These are phyloP conservation scores for Psilanteris sp. DNA, from an alignment of 1,140 invertebrate genomes.

Conservation along the genomic window DNA sequence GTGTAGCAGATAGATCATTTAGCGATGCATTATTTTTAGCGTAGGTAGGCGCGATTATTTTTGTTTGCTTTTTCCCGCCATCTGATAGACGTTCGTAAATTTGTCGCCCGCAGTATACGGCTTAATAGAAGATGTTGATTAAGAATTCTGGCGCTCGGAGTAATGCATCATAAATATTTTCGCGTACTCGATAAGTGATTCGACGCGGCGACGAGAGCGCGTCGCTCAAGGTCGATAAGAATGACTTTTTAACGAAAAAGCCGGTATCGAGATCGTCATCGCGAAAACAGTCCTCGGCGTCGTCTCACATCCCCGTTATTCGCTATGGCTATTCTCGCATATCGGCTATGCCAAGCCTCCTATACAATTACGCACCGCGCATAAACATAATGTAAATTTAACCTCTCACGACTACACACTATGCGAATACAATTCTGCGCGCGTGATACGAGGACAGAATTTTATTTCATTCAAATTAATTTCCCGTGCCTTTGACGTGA, in stretches of 20 bases:
- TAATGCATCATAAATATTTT: constrained; percentile 52
- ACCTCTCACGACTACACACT: constrained; percentile 16
- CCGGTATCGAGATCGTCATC: constrained; percentile 42
- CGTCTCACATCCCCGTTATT: constrained; percentile 43
- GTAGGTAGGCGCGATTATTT: too few species aligned
- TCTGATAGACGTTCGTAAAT: not conserved
- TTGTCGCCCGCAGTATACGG: constrained; percentile 23
- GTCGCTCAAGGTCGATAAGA: constrained; percentile 42
- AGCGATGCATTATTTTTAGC: too few species aligned
- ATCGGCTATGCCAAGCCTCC: constrained; percentile 29
- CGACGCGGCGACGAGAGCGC: constrained; percentile 11
- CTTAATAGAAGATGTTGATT: constrained; percentile 25
- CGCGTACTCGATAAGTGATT: constrained; percentile 44
- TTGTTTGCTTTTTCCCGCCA: too few species aligned
- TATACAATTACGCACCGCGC: constrained; percentile 41
- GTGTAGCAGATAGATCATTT: too few species aligned
- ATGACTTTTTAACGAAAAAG: constrained; percentile 49
- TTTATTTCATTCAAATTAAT: not conserved
- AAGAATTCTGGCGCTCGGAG: constrained; percentile 22
- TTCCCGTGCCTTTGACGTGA: not conserved
- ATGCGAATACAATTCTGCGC: not conserved
- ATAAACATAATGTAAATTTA: constrained; percentile 54
- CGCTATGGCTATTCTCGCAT: constrained; percentile 39
- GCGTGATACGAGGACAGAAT: too few species aligned
- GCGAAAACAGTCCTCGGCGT: constrained; percentile 21